These are phyloP conservation scores for Drosophila nr. perissopoda DNA, from an alignment of 2,888 invertebrate species.

Conservation along the genomic window DNA sequence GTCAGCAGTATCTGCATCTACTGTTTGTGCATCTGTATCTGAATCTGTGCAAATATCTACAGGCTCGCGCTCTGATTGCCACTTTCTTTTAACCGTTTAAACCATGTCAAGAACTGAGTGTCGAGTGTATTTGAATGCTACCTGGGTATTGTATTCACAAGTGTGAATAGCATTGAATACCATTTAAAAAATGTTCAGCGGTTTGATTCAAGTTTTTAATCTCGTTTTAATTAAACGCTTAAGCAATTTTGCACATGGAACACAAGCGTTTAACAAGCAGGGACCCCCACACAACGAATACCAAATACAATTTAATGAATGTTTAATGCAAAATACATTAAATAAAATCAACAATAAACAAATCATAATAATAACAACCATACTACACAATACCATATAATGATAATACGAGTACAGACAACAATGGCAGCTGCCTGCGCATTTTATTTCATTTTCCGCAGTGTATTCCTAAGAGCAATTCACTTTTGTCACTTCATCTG, in stretches of 20 bases:
- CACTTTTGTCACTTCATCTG: background rate
- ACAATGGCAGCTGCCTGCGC: slow-evolving; percentile 45
- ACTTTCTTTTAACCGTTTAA: slow-evolving; percentile 75
- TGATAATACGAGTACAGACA: slow-evolving; percentile 21
- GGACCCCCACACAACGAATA: slow-evolving; percentile 22
- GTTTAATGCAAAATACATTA: slow-evolving; percentile 43
- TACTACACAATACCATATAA: slow-evolving; percentile 20
- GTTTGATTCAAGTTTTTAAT: slow-evolving; percentile 34
- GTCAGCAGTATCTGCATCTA: slow-evolving; percentile 12
- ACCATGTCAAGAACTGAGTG: slow-evolving; percentile 63
- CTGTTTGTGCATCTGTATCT: slow-evolving; percentile 6
- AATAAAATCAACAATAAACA: slow-evolving; percentile 16
- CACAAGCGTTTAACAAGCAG: slow-evolving; percentile 12
- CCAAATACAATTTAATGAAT: slow-evolving; percentile 50
- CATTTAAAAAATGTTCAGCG: slow-evolving; percentile 3
- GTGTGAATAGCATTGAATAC: slow-evolving; percentile 11
- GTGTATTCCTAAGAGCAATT: background rate
- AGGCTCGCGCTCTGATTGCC: slow-evolving; percentile 46
- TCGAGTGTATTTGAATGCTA: slow-evolving; percentile 29
- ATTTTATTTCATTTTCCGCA: slow-evolving; percentile 19
- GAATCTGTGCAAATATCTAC: slow-evolving; percentile 10
- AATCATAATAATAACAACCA: slow-evolving; percentile 25
- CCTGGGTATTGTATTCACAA: slow-evolving; percentile 4
- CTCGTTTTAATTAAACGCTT: slow-evolving; percentile 39
- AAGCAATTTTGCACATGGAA: slow-evolving; percentile 12